These are phyloP conservation scores for Eudemis profundana DNA, from an alignment of 2,888 invertebrate species.

Conservation along the genomic window DNA sequence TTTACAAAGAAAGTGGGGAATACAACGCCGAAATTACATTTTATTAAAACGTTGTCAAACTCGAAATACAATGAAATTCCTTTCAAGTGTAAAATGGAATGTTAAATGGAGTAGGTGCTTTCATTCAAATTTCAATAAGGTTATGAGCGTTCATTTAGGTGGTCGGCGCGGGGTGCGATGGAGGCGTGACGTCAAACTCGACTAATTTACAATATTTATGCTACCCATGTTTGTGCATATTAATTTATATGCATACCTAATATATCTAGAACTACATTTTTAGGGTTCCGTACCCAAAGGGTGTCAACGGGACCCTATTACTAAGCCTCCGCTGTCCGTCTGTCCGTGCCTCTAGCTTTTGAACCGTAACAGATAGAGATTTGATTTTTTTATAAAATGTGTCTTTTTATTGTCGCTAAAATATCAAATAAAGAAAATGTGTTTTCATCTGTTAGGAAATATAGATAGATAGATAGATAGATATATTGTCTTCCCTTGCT, in stretches of 20 bases:
- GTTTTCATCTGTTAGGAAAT: no score
- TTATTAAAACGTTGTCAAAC: slow-evolving; percentile 48
- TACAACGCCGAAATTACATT: slow-evolving; percentile 44
- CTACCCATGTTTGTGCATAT: neutral
- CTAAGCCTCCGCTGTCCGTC: no score
- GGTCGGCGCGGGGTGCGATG: neutral
- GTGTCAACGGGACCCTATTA: no score
- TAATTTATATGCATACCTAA: slow-evolving; percentile 36
- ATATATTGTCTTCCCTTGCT: neutral
- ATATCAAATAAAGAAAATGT: no score
- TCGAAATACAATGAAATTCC: slow-evolving; percentile 45
- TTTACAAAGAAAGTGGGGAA: slow-evolving; percentile 33
- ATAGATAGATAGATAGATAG: no score
- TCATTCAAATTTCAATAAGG: slow-evolving; percentile 45
- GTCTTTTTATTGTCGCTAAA: no score
- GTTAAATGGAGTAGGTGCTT: slow-evolving; percentile 47
- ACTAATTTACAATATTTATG: slow-evolving; percentile 9
- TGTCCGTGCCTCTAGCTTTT: no score
- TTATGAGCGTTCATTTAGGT: slow-evolving; percentile 43
- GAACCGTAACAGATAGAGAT: no score
- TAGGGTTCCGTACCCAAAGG: no score
- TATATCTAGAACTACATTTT: no score
- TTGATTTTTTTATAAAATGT: no score
- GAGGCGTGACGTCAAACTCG: neutral
- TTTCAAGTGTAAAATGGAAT: slow-evolving; percentile 44